phyloP scores from a whole-genome alignment of 1,140 invertebrate species.

The Holotrichia oblita region DNA sequence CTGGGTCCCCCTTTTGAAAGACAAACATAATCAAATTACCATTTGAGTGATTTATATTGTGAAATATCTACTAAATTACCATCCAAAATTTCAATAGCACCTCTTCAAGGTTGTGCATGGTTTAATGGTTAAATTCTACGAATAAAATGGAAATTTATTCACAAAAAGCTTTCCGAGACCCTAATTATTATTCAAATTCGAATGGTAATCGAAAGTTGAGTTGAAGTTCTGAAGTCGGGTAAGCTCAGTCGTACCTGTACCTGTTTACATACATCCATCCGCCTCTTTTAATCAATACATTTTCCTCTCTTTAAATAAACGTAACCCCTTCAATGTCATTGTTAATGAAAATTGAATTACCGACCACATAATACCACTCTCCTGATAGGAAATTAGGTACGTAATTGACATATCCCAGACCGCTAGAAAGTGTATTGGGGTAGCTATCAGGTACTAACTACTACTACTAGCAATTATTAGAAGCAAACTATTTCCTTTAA shows the following conservation, averaged over 20 bases:
- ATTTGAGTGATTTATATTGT: no score
- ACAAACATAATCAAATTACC: no score
- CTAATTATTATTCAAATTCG: slow-evolving; percentile 29
- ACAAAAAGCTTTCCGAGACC: slow-evolving; percentile 13
- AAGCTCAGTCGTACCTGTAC: neutral
- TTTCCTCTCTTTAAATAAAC: slow-evolving; percentile 16
- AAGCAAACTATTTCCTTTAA: slow-evolving; percentile 11
- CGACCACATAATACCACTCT: slow-evolving; percentile 28
- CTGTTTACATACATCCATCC: neutral
- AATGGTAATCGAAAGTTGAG: slow-evolving; percentile 18
- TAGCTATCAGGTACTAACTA: neutral
- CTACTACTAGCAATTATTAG: neutral
- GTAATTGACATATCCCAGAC: slow-evolving; percentile 11
- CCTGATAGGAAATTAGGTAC: slow-evolving; percentile 31
- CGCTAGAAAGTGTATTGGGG: neutral
- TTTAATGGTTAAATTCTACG: neutral
- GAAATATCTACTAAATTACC: neutral
- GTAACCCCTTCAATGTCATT: slow-evolving; percentile 8
- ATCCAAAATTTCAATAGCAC: neutral
- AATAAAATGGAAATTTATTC: slow-evolving; percentile 30
- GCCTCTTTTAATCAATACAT: slow-evolving; percentile 23
- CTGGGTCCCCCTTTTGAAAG: no score
- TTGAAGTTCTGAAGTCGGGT: neutral
- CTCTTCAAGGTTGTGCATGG: neutral
- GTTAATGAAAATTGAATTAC: slow-evolving; percentile 36